Evolutionary conservation across 2,888 invertebrate species (phyloP), one percentile per base, ranked within the genome.

Genomic region (Heterodera filipjevi): DNA sequence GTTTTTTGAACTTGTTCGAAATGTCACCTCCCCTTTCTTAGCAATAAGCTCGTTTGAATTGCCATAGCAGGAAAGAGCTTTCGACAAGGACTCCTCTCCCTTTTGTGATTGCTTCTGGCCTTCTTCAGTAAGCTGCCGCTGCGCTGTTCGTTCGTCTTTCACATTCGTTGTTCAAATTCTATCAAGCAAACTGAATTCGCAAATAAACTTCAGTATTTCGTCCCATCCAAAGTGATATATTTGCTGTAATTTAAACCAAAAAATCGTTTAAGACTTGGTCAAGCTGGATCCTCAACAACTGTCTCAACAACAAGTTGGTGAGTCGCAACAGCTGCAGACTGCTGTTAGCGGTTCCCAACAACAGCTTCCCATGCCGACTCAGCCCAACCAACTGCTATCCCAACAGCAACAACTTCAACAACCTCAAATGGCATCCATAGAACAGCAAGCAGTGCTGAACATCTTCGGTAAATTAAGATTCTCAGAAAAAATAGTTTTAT

Each of bases 391-490:
- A 5, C 27, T 59, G n/a, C n/a, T 59, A 12, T 27, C 66, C 27
- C 46, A 64, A 33, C 76, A 27, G 35, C 77, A 77, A 33, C 77
- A 77, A 75, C 30, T 59, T 30, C 77, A 77, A 77, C 76, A 74
- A 6, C 77, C 53, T 32, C 79, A 78, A 71, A 79, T 79, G 77
- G 78, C 83, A 19, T 77, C 77, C 53, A 74, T 83, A 32, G 83
- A 84, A 49, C 83, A 84, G 74, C 84, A 84, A 72, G 79, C 80
- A 39, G 82, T 82, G 70, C 77, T 84, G 73, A 80, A 75, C 75
- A 84, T 84, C 59, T 74, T 84, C 27, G 83, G 84, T 84, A 64
- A 39, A 75, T n/a, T n/a, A n/a, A n/a, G n/a, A n/a, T n/a, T n/a
- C n/a, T n/a, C n/a, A n/a, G n/a, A n/a, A n/a, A n/a, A n/a, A n/a